Conservation (phyloP, 2,888 invertebrate species). For the Tortrix viridana region DNA sequence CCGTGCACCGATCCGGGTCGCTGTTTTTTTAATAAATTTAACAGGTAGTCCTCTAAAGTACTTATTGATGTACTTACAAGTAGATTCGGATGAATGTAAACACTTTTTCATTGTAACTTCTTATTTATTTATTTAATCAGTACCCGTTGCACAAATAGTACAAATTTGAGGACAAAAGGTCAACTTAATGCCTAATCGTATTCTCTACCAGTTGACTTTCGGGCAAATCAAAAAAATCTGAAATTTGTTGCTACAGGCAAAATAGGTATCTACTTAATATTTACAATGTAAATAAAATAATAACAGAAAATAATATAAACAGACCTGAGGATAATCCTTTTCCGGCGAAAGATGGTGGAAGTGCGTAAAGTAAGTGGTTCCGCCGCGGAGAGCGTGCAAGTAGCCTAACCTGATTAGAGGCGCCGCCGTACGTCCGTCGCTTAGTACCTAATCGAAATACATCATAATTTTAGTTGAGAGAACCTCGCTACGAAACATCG, state of each 20-base stretch:
- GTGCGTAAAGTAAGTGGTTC: slow-evolving; percentile 93
- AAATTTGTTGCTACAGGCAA: too few species aligned
- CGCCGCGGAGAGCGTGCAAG: slow-evolving; percentile 90
- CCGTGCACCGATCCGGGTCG: slow-evolving; percentile 92
- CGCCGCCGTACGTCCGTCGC: slow-evolving; percentile 96
- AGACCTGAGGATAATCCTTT: slow-evolving; percentile 90
- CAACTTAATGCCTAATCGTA: too few species aligned
- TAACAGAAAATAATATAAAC: slow-evolving; percentile 25
- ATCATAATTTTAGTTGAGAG: neutral
- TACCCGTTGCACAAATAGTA: too few species aligned
- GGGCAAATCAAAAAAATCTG: too few species aligned
- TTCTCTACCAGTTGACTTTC: too few species aligned
- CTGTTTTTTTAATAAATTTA: slow-evolving; percentile 68
- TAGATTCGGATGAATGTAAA: too few species aligned
- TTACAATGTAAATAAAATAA: too few species aligned
- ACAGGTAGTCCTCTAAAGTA: neutral
- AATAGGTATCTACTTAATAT: too few species aligned
- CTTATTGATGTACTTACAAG: too few species aligned
- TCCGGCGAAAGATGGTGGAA: slow-evolving; percentile 94
- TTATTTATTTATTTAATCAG: too few species aligned
- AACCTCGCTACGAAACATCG: neutral
- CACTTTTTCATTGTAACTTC: too few species aligned
- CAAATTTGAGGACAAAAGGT: too few species aligned
- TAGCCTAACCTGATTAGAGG: slow-evolving; percentile 92
- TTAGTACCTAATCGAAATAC: slow-evolving; percentile 85